These are phyloP conservation scores for Cercopithecus mitis DNA, from an alignment of 2,797 vertebrate species.

Conservation along the genomic window DNA sequence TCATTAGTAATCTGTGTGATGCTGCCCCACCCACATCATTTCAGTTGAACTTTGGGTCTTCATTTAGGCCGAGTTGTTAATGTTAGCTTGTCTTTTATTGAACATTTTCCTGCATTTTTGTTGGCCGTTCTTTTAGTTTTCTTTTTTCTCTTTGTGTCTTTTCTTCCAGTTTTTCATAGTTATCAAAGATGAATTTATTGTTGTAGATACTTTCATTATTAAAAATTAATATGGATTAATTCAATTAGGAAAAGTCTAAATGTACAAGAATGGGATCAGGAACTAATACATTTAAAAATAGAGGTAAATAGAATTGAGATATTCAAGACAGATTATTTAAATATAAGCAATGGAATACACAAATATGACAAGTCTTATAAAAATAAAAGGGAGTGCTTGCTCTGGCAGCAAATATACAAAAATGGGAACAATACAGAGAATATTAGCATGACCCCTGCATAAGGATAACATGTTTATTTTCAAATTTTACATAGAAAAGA, in stretches of 20 bases:
- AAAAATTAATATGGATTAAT: background rate
- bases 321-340: background rate
- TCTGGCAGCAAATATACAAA: background rate
- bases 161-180: background rate
- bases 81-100: background rate
- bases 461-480: background rate
- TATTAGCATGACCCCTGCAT: background rate
- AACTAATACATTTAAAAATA: background rate
- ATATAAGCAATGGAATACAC: background rate
- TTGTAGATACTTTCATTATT: background rate
- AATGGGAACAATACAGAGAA: background rate
- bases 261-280: background rate
- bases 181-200: background rate
- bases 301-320: background rate
- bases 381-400: background rate
- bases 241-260: background rate
- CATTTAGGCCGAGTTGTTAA: background rate
- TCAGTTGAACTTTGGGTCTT: background rate
- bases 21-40: background rate
- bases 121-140: background rate
- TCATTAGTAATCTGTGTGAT: background rate
- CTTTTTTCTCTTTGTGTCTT: background rate
- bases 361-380: background rate
- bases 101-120: background rate
- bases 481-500: background rate